A percentile compares a stretch with the other conserved stretches of the same genome.
Conservation (phyloP, 2,113 vertebrate species). For the Sclerurus mexicanus region DNA sequence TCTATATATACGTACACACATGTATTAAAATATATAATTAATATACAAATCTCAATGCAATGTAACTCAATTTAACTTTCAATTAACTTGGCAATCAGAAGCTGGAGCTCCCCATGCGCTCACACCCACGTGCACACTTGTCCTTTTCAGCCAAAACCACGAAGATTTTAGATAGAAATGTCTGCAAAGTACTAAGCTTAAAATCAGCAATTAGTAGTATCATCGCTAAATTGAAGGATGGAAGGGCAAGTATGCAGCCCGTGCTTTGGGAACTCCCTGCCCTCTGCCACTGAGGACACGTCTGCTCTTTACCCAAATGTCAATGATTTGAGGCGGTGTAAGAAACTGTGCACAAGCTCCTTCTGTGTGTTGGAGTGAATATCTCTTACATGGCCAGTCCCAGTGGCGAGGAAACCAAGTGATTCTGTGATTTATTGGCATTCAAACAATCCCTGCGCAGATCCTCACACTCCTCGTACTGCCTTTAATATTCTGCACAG, state of each 20-base stretch:
- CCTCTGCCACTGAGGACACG: background rate
- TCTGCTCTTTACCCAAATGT: background rate
- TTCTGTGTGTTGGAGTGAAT: background rate
- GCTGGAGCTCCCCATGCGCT: background rate
- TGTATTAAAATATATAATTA: background rate
- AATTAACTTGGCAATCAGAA: background rate
- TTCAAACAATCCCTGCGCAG: conserved; percentile 51
- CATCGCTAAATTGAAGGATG: background rate
- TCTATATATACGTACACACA: fast-evolving
- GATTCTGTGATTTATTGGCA: conserved; percentile 60
- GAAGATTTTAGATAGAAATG: background rate
- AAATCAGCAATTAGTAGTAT: background rate
- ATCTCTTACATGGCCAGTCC: conserved; percentile 6
- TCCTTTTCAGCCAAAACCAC: background rate
- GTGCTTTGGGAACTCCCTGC: background rate
- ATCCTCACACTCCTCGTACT: background rate
- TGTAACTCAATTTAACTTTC: background rate
- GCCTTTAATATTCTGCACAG: conserved; percentile 39
- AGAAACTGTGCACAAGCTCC: background rate
- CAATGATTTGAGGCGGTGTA: background rate
- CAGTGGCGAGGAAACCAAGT: conserved; percentile 10
- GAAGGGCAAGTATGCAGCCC: background rate
- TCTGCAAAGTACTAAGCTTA: background rate
- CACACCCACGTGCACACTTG: background rate
- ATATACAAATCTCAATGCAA: background rate